phyloP scores from a whole-genome alignment of 2,113 vertebrate genomes.

The Neotoma lepida region DNA sequence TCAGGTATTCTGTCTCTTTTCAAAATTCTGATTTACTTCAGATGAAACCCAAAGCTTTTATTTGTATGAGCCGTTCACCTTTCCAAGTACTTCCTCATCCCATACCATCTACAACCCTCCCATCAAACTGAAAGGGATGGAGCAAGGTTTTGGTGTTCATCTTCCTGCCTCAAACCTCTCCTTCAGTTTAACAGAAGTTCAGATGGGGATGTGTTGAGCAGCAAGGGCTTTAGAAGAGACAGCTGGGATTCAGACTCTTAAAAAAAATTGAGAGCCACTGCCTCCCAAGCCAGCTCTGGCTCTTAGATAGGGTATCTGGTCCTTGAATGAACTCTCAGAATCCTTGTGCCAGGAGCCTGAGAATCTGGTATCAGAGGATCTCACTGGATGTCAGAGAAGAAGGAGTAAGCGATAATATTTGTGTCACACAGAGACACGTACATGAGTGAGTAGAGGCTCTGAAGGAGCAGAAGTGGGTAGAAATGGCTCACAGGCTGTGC shows the following conservation, averaged over 20 bases:
- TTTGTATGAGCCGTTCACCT: neutral
- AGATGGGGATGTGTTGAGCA: neutral
- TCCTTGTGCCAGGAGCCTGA: neutral
- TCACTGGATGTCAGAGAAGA: neutral
- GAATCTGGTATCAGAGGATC: neutral
- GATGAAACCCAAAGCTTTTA: neutral
- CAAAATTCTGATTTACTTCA: neutral
- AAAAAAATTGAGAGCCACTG: neutral
- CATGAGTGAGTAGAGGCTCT: neutral
- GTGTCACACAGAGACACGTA: neutral
- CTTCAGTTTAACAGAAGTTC: neutral
- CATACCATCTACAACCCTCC: neutral
- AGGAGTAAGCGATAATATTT: too few species aligned
- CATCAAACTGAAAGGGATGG: neutral
- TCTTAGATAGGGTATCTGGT: neutral
- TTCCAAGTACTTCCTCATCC: neutral
- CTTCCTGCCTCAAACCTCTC: neutral
- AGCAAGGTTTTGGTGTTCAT: neutral
- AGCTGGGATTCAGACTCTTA: neutral
- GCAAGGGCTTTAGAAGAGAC: neutral
- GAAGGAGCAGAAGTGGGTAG: neutral
- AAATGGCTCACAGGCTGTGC: neutral
- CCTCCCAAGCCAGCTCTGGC: neutral
- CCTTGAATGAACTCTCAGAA: neutral
- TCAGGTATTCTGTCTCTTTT: neutral